phyloP scores from a whole-genome alignment of 1,140 invertebrate species.

The Diachasmimorpha longicaudata region DNA sequence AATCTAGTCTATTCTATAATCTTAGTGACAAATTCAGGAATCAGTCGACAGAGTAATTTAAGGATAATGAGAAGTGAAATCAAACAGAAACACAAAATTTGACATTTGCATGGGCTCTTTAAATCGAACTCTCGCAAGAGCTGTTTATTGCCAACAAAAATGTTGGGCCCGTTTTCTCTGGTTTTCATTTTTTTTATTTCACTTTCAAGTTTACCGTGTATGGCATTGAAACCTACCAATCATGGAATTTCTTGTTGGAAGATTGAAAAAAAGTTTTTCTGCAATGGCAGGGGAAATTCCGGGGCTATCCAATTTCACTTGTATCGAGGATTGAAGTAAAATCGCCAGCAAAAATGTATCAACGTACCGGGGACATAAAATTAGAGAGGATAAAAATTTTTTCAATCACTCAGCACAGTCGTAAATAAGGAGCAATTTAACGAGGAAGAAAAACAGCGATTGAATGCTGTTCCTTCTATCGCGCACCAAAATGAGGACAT shows the following conservation, averaged over 20 bases:
- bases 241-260: background rate
- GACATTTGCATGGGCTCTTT: background rate
- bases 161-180: background rate
- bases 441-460: background rate
- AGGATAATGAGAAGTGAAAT: background rate
- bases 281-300: background rate
- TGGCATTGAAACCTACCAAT: background rate
- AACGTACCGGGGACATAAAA: background rate
- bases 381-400: background rate
- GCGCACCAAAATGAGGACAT: background rate
- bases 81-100: background rate
- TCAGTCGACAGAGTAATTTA: background rate
- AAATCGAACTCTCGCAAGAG: background rate
- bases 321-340: background rate
- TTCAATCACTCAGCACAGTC: background rate
- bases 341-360: background rate
- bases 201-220: background rate
- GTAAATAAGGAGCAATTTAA: background rate
- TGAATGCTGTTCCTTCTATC: background rate
- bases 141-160: background rate
- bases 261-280: background rate
- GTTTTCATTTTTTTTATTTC: background rate
- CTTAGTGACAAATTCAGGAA: too few relatives aligned
- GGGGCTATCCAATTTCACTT: background rate
- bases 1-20: too few relatives aligned